Percentiles rank a stretch among this genome's conserved stretches.
These are phyloP conservation scores for Naso thynnoides DNA, from an alignment of 2,797 vertebrate species.

Conservation along the genomic window DNA sequence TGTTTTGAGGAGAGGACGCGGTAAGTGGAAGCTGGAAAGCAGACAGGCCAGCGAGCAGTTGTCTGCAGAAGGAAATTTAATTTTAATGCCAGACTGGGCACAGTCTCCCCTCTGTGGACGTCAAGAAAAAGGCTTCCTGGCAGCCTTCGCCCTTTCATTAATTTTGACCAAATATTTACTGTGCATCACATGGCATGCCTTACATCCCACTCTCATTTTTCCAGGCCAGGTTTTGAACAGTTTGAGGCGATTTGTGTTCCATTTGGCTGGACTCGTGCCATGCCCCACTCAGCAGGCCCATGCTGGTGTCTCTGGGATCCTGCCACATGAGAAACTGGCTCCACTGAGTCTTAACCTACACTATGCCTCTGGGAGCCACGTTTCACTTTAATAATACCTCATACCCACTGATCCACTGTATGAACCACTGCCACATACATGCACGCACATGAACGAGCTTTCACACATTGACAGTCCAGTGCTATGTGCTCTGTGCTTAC, in stretches of 20 bases:
- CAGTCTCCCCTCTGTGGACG: constrained; percentile 74
- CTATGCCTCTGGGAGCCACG: constrained; percentile 61
- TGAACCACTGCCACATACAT: constrained; percentile 36
- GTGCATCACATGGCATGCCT: constrained; percentile 77
- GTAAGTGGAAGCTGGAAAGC: constrained; percentile 73
- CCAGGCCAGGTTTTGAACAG: constrained; percentile 73
- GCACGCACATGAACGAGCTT: constrained; percentile 41
- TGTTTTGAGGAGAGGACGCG: constrained; percentile 50
- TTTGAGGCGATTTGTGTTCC: constrained; percentile 75
- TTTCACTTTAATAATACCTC: constrained; percentile 70
- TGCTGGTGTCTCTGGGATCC: constrained; percentile 68
- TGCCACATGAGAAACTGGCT: constrained; percentile 73
- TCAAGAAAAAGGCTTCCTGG: constrained; percentile 77
- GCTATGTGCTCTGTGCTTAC: constrained; percentile 56
- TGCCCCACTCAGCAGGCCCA: constrained; percentile 69
- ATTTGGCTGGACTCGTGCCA: constrained; percentile 70
- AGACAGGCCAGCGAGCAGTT: constrained; percentile 68
- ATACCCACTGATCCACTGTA: constrained; percentile 43
- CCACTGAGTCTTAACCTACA: constrained; percentile 75
- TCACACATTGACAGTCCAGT: constrained; percentile 57
- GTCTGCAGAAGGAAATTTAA: constrained; percentile 79
- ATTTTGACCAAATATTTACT: constrained; percentile 85
- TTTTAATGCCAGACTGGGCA: constrained; percentile 81
- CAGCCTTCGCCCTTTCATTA: constrained; percentile 80
- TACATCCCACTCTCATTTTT: constrained; percentile 74